Base-by-base conservation (phyloP, 2,888 invertebrate genomes). In the Acanthopleura granulata region DNA sequence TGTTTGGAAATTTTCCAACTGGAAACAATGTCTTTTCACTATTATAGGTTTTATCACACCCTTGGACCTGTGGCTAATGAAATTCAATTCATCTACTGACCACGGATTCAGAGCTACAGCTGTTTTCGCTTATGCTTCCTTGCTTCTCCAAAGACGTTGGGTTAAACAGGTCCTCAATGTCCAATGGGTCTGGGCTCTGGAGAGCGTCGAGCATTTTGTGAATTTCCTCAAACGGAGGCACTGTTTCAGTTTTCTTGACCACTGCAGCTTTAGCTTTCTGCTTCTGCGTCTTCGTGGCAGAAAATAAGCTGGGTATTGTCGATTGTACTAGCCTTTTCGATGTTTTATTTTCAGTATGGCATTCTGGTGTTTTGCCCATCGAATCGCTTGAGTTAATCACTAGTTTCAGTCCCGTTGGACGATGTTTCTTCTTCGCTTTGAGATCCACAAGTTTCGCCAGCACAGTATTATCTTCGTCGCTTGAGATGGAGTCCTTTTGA, bases 141-240 rank as follows among this genome's bases (percentile, higher is more conserved):
- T 18, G 57, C 9, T 40, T 40, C 40, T 40, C 40, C 40, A 40
- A 40, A 57, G 57, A 57, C n/a, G 57, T 22, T n/a, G 18, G 6
- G 22, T 57, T 57, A 57, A 57, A 57, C 6, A 57, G 18, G 57
- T 57, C 57, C 6, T n/a, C 57, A 57, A 57, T 12, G 22, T 57
- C 57, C 57, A 57, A 4, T 9, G 57, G 57, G 57, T 57, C 57
- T 6, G 57, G 57, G 22, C 57, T 57, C 57, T 57, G 57, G 12
- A 57, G 57, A 22, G 57, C 57, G 22, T 57, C 57, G n/a, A 57
- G 22, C 57, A 57, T 57, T 57, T 57, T 57, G 57, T 57, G 57
- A 57, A 57, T 57, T 22, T 57, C 57, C 18, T 57, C 57, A 57
- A 57, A 57, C n/a, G n/a, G 22, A n/a, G 57, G 57, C n/a, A 12